Base-by-base conservation (phyloP, 2,888 invertebrate genomes). In the Hybos culiciformis region DNA sequence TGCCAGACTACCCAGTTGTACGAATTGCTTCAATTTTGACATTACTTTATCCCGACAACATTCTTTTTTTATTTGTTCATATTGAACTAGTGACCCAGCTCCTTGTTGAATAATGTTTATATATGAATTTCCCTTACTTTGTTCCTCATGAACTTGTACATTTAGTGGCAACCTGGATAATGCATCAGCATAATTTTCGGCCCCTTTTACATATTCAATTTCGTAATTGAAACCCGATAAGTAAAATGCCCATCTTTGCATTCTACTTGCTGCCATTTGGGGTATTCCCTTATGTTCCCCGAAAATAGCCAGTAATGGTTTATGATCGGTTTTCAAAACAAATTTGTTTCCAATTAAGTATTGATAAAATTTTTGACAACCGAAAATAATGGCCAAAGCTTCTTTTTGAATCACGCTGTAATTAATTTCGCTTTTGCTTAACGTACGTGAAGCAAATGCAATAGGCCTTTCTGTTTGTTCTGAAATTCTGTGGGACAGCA, bases 281-380 rank as follows among this genome's bases (percentile, higher is more conserved):
- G 42, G 38, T 19, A 42, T 29, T 33, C 39, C 42, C 20, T 37
- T 42, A 14, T 33, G 42, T 11, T 18, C 37, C 11, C 42, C 37
- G 21, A 45, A 45, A 15, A 42, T 38, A 7, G 17, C 37, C 41
- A 36, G 17, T 9, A 45, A 32, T 2, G 39, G 45, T 23, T 42
- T 39, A 23, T 45, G 45, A 36, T 45, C 45, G 2, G 43, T 33
- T 9, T n/a, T 23, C 11, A 42, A 19, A 4, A 20, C 23, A 32
- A n/a, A n/a, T n/a, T n/a, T n/a, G 12, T 49, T 14, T 17, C 33
- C 6, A 55, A 33, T 33, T 48, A 48, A 19, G 52, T 50, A 20
- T 48, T 45, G 9, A 57, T 49, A 44, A 60, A 40, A 40, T 18
- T 40, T 40, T 6, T 21, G 14, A 5, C 18, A 31, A 12, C 40